Base-by-base conservation (phyloP, 2,888 invertebrate species). In the Tachina grossa region DNA sequence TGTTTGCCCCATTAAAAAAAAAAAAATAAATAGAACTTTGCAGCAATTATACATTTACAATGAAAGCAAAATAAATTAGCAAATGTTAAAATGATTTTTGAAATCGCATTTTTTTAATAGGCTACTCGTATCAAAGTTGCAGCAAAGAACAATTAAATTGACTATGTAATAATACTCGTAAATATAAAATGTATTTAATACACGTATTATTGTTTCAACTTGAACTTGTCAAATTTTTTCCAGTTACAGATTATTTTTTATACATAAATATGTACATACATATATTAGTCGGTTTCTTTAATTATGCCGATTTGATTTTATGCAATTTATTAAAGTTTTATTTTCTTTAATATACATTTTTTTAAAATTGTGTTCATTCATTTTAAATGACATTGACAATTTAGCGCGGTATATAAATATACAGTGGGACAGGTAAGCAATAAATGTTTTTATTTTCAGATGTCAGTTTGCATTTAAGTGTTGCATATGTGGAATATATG, bases 221-320 rank as follows among this genome's bases (percentile, higher is more conserved):
- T 85, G 83, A 85, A 85, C 85, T 85, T 85, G 85, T 85, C 79
- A 75, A 85, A 85, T 83, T 83, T 47, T 53, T 16, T 63, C 49
- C 65, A 61, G 76, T 49, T 75, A 53, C 43, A 49, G 13, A 16
- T 39, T 16, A 49, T 75, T 31, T 59, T 53, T 43, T 66, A 14
- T 51, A 31, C 6, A 31, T 31, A 31, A 31, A 31, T 31, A 31
- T 31, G 31, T 31, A 6, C 0, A 31, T 4, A 31, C 31, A 31
- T 31, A 72, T 77, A 77, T 77, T 53, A 57, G 63, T 61, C n/a
- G 76, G 39, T 47, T 69, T 47, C 53, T 53, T 75, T 51, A 69
- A 55, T 59, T 55, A 82, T 76, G 63, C 59, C 65, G 59, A 66
- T 76, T 83, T 63, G 41, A 77, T 65, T 81, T 76, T 47, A 41